A percentile compares a stretch with the other conserved stretches of the same genome.
phyloP scores from a whole-genome alignment of 1,140 invertebrate species.

The Pectinophora gossypiella region DNA sequence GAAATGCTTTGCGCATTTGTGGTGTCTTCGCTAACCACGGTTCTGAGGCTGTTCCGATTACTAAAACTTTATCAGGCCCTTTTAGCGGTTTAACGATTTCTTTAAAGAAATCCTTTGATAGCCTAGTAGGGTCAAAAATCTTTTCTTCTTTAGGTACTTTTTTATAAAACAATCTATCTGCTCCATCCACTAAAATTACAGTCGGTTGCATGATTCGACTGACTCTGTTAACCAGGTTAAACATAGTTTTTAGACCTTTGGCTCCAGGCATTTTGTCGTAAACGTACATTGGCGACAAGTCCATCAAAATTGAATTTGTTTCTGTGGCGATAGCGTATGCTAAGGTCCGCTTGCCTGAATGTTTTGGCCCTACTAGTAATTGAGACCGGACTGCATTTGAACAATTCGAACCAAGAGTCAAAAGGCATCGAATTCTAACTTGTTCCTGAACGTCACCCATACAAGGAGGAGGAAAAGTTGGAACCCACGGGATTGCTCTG shows the following conservation, averaged over 20 bases:
- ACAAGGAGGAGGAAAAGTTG: constrained; percentile 48
- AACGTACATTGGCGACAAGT: constrained; percentile 55
- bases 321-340: constrained; percentile 59
- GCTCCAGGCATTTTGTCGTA: constrained; percentile 58
- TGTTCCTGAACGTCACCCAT: constrained; percentile 61
- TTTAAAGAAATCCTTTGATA: constrained; percentile 82
- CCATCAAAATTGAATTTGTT: constrained; percentile 58
- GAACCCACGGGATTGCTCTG: constrained; percentile 53
- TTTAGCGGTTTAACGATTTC: constrained; percentile 79
- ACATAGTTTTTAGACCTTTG: constrained; percentile 59
- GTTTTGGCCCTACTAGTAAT: constrained; percentile 52
- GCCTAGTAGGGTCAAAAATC: constrained; percentile 76
- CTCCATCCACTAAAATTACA: constrained; percentile 87
- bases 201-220: constrained; percentile 85
- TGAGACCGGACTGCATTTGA: constrained; percentile 37
- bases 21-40: constrained; percentile 76
- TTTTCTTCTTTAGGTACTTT: constrained; percentile 78
- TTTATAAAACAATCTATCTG: constrained; percentile 91
- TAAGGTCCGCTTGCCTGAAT: constrained; percentile 54
- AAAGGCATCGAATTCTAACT: constrained; percentile 47
- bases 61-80: constrained; percentile 77
- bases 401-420: constrained; percentile 50
- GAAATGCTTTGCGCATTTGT: constrained; percentile 73
- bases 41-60: constrained; percentile 79
- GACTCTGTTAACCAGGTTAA: constrained; percentile 67